Conservation (phyloP, 2,113 vertebrate species). For the Amia ocellicauda region DNA sequence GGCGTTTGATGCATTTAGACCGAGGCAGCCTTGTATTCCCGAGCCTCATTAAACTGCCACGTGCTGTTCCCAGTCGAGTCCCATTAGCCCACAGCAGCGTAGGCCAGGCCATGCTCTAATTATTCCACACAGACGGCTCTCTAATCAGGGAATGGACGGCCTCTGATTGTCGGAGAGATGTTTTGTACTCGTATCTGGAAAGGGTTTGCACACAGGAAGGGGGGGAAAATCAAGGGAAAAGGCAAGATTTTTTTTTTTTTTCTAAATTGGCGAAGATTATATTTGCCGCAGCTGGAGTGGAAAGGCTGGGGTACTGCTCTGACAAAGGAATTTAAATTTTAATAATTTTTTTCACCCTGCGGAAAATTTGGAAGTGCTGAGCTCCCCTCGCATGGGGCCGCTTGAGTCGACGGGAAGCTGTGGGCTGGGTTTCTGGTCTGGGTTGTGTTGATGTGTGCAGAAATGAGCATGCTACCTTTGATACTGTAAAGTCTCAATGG, state of each 20-base stretch:
- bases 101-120: constrained; percentile 18
- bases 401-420: no score
- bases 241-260: constrained; percentile 11
- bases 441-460: no score
- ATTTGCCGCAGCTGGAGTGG: background rate
- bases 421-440: no score
- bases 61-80: constrained; percentile 27
- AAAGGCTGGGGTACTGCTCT: no score
- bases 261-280: no score
- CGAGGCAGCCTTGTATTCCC: constrained; percentile 17
- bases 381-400: no score
- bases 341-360: no score
- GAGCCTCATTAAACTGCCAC: constrained; percentile 27
- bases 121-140: constrained; percentile 32
- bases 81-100: constrained; percentile 26
- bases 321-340: no score
- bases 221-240: background rate
- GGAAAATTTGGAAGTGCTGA: no score
- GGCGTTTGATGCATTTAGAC: constrained; percentile 12
- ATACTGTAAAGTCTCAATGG: no score
- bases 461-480: no score
- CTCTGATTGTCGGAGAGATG: constrained; percentile 25
- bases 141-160: constrained; percentile 35
- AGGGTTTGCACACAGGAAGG: background rate
- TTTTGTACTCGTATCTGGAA: constrained; percentile 20